Evolutionary conservation across 2,113 vertebrate species (phyloP), one percentile per base, ranked within the genome.

Genomic region (Corythaixoides concolor): DNA sequence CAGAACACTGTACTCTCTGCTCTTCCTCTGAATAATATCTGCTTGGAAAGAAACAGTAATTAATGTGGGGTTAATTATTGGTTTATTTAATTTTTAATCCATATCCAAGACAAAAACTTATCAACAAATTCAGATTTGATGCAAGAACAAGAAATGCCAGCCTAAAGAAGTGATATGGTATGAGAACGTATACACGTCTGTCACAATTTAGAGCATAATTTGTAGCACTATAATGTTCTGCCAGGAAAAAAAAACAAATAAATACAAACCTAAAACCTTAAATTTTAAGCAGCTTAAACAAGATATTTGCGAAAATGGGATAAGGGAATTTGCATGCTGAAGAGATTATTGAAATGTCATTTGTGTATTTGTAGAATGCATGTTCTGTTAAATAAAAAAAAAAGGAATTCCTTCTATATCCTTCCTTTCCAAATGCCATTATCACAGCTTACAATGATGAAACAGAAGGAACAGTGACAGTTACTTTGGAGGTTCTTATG

Each of bases 251-350:
- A 95, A 91, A 93, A 85, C 60, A 78, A 75, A 41, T 22, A 94
- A 85, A 85, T 3, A 68, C 53, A 79, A 94, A 92, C 45, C 32
- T 73, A 81, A 96, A 97, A 2, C 55, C 73, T 89, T 83, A 78
- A 32, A 92, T 92, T 96, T 91, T 82, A 95, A 96, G 87, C 62
- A 85, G 84, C 91, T 95, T 95, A 82, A 87, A 76, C 37, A 72
- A 85, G 58, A 23, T 92, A 89, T 85, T 95, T 92, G 32, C 66
- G 87, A 74, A 94, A 95, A 91, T 79, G 50, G 91, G 63, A 83
- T 94, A 93, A 79, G 43, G n/a, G 55, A 89, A 82, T 95, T 95
- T 91, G 74, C 86, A 90, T 78, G 74, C 86, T 87, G 19, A 93
- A 73, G 60, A 24, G n/a, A 92, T 78, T 79, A 96, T 39, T 91